Evolutionary conservation across 1,140 invertebrate genomes (phyloP).

Genomic region (Brachionus rubens): DNA sequence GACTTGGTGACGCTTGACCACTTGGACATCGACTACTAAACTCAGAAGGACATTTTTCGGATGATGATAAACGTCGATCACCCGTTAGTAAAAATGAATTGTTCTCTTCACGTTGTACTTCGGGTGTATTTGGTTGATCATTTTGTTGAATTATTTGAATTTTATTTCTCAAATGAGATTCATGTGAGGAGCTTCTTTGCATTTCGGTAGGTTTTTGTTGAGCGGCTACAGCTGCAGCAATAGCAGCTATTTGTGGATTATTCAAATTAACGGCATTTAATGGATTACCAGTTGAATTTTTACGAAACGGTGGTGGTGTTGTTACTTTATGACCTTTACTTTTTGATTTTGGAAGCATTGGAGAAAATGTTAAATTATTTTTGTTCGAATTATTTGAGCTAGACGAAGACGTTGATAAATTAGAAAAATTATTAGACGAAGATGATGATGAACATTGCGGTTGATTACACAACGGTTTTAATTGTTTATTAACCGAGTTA

Average conservation of each 20-base stretch:
- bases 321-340: conserved; percentile 6
- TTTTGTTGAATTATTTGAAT: conserved; percentile 14
- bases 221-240: not conserved
- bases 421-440: conserved; percentile 27
- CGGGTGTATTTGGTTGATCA: not conserved
- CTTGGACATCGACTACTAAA: conserved; percentile 6
- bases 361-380: conserved; percentile 29
- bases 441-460: not conserved
- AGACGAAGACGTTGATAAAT: not conserved
- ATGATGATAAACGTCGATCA: not conserved
- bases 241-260: conserved; percentile 11
- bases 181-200: conserved; percentile 36
- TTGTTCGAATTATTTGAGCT: conserved; percentile 5
- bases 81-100: not conserved
- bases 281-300: conserved; percentile 38
- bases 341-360: conserved; percentile 13
- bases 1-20: conserved; percentile 23
- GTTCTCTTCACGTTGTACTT: not conserved
- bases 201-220: not conserved
- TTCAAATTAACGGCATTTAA: conserved; percentile 5
- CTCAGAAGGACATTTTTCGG: not conserved
- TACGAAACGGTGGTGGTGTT: conserved; percentile 31
- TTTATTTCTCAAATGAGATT: conserved; percentile 41
- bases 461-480: not conserved
- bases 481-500: not conserved